Percentiles rank a stretch among this genome's conserved stretches.
Conservation (phyloP, 2,888 invertebrate genomes). For the Cantharis lateralis region DNA sequence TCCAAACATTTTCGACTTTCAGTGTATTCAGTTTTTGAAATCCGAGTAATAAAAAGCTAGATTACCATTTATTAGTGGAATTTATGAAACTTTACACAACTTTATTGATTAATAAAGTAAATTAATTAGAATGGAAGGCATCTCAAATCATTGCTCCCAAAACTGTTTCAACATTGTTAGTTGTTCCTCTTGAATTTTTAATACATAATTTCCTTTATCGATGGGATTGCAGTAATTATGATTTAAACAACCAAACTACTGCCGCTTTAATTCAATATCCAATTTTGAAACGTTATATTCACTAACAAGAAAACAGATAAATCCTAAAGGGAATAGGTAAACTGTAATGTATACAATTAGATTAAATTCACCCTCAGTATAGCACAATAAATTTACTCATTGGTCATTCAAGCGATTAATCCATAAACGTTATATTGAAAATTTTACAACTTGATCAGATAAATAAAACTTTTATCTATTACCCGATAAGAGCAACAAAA, state of each 20-base stretch:
- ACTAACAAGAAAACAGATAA: background rate
- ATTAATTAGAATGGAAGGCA: background rate
- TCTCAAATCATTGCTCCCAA: background rate
- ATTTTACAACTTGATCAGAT: background rate
- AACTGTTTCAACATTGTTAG: background rate
- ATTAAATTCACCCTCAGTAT: slow-evolving; percentile 1
- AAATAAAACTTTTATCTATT: background rate
- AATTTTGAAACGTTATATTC: background rate
- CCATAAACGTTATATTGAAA: background rate
- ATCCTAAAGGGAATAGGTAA: background rate
- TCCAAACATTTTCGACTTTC: background rate
- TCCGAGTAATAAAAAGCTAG: background rate
- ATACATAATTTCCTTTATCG: background rate
- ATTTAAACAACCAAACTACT: background rate
- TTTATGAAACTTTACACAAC: background rate
- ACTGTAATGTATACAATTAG: slow-evolving; percentile 2
- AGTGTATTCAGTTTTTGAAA: background rate
- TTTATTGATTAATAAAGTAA: background rate
- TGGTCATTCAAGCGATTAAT: background rate
- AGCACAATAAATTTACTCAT: background rate
- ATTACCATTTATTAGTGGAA: background rate
- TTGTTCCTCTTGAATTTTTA: background rate
- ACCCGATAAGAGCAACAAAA: background rate
- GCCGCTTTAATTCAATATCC: background rate
- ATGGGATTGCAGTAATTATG: background rate